Evolutionary conservation across 2,888 invertebrate genomes (phyloP).

Genomic region (Tortrix viridana): DNA sequence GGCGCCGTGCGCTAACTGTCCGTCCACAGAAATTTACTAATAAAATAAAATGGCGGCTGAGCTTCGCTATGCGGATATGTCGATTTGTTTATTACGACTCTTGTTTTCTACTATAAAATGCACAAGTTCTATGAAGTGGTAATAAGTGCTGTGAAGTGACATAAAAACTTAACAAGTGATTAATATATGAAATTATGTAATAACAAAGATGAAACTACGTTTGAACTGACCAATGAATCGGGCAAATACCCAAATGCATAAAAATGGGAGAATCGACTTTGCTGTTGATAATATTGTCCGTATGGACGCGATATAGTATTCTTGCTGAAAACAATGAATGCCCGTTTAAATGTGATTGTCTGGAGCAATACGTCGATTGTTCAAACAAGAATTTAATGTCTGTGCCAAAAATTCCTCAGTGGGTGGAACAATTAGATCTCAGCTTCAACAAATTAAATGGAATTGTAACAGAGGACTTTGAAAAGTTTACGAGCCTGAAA

Average conservation of each 20-base stretch:
- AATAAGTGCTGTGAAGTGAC: conserved; percentile 55
- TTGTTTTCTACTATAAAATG: conserved; percentile 60
- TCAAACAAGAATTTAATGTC: conserved; percentile 87
- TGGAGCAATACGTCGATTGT: conserved; percentile 90
- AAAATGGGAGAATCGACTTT: conserved; percentile 80
- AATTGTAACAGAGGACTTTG: conserved; percentile 66
- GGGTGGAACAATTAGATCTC: conserved; percentile 90
- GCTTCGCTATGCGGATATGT: conserved; percentile 65
- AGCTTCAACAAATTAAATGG: conserved; percentile 76
- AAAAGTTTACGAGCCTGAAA: conserved; percentile 63
- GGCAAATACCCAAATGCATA: conserved; percentile 72
- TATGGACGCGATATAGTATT: conserved; percentile 59
- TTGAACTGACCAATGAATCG: conserved; percentile 60
- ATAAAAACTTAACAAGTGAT: conserved; percentile 51
- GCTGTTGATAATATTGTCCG: conserved; percentile 67
- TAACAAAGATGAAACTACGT: conserved; percentile 58
- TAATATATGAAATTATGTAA: conserved; percentile 70
- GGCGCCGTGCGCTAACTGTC: not conserved
- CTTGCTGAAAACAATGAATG: conserved; percentile 81
- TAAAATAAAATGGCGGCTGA: conserved; percentile 74
- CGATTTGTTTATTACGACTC: conserved; percentile 56
- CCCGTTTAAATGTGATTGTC: conserved; percentile 88
- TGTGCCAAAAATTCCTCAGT: conserved; percentile 90
- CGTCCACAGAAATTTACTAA: conserved; percentile 31
- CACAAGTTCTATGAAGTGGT: conserved; percentile 53